A percentile compares a stretch with the other conserved stretches of the same genome.
Evolutionary conservation across 2,888 invertebrate genomes (phyloP).

Genomic region (Lumbricus terrestris): DNA sequence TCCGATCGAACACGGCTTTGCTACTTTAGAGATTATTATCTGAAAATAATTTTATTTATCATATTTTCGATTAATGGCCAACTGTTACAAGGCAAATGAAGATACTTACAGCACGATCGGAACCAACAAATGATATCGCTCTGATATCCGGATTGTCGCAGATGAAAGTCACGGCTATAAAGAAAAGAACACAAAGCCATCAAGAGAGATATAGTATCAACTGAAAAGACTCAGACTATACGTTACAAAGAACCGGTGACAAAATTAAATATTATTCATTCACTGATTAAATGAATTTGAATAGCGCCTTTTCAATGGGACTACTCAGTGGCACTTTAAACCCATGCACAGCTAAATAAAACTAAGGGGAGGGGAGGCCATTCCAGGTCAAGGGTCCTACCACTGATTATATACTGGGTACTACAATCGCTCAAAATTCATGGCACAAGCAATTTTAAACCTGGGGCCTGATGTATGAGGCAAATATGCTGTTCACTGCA

Average conservation of each 20-base stretch:
- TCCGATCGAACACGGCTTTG: background rate
- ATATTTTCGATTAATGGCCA: background rate
- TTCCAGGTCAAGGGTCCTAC: no score
- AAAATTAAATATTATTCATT: no score
- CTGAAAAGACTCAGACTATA: no score
- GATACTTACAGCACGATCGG: constrained; percentile 79
- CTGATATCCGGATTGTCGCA: constrained; percentile 93
- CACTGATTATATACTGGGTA: background rate
- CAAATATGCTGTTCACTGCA: no score
- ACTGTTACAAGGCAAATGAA: background rate
- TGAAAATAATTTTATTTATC: background rate
- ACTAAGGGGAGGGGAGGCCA: no score
- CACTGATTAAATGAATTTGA: no score
- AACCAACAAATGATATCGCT: constrained; percentile 97
- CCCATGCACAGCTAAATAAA: no score
- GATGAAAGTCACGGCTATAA: constrained; percentile 85
- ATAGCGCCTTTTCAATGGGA: no score
- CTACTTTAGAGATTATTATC: background rate
- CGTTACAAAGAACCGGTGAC: no score
- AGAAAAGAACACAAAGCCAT: constrained; percentile 10
- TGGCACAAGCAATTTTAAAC: background rate
- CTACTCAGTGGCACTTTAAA: no score
- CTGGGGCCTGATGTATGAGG: no score
- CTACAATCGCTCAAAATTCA: background rate
- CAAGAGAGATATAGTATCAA: background rate